These are phyloP conservation scores for Scartelaos histophorus DNA, from an alignment of 2,113 vertebrate species.

Conservation along the genomic window DNA sequence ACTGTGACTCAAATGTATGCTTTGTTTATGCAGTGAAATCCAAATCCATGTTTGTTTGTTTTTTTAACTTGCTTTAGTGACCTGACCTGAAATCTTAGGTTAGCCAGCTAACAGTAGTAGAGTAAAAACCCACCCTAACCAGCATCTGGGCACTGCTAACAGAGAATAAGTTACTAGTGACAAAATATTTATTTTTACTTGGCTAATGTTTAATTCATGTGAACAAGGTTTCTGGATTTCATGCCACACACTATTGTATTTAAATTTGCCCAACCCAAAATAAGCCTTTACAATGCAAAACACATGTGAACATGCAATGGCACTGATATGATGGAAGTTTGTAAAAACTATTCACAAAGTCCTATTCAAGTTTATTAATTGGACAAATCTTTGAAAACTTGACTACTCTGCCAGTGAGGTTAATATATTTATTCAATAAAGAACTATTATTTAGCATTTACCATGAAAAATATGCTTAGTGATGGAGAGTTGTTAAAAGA, in stretches of 20 bases:
- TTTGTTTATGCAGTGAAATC: no score
- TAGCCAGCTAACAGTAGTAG: no score
- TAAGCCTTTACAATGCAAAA: background rate
- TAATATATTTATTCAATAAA: background rate
- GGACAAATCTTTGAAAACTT: background rate
- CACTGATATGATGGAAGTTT: background rate
- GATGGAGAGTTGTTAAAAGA: background rate
- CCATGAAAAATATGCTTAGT: background rate
- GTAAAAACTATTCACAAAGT: background rate
- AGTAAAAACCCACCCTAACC: background rate
- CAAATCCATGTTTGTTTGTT: no score
- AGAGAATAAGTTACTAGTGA: background rate
- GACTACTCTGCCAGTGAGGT: background rate
- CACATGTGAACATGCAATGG: background rate
- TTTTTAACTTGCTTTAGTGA: no score
- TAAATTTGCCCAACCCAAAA: background rate
- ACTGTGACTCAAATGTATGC: no score
- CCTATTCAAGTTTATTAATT: no score
- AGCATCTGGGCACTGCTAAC: background rate
- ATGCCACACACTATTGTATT: background rate
- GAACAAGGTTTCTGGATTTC: background rate
- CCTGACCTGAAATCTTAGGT: no score
- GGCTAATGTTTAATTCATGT: background rate
- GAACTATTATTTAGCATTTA: background rate
- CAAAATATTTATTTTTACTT: background rate